Conservation (phyloP, 2,797 vertebrate genomes). For the Setipinna tenuifilis region DNA sequence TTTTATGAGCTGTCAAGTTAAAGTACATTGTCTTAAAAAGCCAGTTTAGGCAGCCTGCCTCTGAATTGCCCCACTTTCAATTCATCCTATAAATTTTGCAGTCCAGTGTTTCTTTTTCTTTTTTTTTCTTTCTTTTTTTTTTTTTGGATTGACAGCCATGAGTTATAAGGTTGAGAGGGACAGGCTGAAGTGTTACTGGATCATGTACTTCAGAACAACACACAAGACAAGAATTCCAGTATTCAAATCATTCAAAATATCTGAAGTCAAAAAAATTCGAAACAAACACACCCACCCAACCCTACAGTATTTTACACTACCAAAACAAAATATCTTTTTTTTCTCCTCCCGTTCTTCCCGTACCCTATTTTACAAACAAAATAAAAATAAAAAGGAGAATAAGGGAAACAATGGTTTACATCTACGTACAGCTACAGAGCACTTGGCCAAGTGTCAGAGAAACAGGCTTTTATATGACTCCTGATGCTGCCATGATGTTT, state of each 20-base stretch:
- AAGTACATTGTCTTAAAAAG: slow-evolving; percentile 28
- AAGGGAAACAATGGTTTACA: slow-evolving; percentile 42
- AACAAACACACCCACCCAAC: slow-evolving; percentile 20
- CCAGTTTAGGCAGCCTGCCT: slow-evolving; percentile 14
- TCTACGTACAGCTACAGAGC: neutral
- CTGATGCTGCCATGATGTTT: neutral
- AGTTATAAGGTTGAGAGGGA: slow-evolving; percentile 4
- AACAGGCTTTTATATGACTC: neutral
- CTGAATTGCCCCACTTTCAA: slow-evolving; percentile 12
- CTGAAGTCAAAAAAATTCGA: slow-evolving; percentile 13
- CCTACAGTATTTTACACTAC: slow-evolving; percentile 17
- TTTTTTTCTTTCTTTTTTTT: neutral
- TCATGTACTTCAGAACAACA: slow-evolving; percentile 17
- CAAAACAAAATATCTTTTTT: neutral
- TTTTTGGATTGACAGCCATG: slow-evolving; percentile 18
- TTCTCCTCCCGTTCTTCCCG: neutral
- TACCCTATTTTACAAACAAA: slow-evolving; percentile 30
- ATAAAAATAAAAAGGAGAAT: neutral
- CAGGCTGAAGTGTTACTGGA: slow-evolving; percentile 10
- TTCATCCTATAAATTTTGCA: slow-evolving; percentile 22
- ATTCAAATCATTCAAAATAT: slow-evolving; percentile 23
- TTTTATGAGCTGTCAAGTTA: slow-evolving; percentile 28
- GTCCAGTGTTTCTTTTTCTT: neutral
- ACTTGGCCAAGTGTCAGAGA: neutral
- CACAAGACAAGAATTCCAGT: slow-evolving; percentile 20